These are phyloP conservation scores for Porites evermanni DNA, from an alignment of 92 coral and sea anemone genomes.

Conservation along the genomic window DNA sequence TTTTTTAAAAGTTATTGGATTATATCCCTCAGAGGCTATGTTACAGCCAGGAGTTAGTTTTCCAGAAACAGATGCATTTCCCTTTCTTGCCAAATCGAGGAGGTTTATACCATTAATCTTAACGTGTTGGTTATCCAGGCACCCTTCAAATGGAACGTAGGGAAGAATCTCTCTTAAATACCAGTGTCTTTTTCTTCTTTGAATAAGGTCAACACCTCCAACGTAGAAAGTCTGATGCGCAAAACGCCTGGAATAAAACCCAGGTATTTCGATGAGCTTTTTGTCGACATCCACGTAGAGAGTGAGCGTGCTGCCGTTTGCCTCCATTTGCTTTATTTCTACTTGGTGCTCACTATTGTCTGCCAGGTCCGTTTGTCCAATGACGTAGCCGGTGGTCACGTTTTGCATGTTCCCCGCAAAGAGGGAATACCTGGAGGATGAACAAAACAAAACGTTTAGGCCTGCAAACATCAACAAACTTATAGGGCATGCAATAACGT, in stretches of 20 bases:
- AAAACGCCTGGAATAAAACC: conserved; percentile 52
- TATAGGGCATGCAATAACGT: no score
- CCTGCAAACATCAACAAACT: no score
- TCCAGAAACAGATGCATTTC: conserved; percentile 19
- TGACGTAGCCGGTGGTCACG: conserved; percentile 48
- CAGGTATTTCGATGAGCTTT: conserved; percentile 30
- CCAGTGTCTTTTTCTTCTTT: conserved; percentile 35
- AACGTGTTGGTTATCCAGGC: conserved; percentile 63
- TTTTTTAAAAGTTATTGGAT: conserved; percentile 73
- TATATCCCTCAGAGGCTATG: conserved; percentile 18
- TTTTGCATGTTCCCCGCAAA: conserved; percentile 59
- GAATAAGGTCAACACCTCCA: conserved; percentile 68
- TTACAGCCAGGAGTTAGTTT: conserved; percentile 13
- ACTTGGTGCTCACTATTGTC: conserved; percentile 92
- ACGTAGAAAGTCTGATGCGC: conserved; percentile 53
- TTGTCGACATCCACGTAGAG: conserved; percentile 57
- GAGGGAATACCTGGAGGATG: conserved; percentile 67
- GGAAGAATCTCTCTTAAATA: conserved; percentile 27
- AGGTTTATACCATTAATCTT: conserved; percentile 51
- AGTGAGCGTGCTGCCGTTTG: background rate
- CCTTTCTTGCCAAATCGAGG: conserved; percentile 35
- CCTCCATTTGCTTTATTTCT: conserved; percentile 56
- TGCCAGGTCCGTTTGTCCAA: conserved; percentile 62
- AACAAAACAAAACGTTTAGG: background rate
- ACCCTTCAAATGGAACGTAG: conserved; percentile 78